Percentiles rank a stretch among this genome's conserved stretches.
These are phyloP conservation scores for Sinhomidia bicolor DNA, from an alignment of 2,888 invertebrate genomes.

Conservation along the genomic window DNA sequence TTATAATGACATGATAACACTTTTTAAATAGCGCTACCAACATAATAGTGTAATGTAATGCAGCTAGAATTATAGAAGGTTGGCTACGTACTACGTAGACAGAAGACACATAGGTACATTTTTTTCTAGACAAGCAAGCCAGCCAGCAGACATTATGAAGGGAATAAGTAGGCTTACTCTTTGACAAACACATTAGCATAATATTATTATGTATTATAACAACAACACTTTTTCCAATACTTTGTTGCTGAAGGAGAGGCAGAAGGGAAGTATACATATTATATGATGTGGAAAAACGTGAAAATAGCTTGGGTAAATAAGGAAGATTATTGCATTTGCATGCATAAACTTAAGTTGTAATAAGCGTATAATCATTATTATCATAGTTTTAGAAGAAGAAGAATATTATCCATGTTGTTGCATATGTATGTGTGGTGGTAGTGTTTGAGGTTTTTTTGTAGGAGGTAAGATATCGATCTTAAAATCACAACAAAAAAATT, in stretches of 20 bases:
- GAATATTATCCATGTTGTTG: neutral
- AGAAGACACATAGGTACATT: too few species aligned
- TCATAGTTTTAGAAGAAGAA: too few species aligned
- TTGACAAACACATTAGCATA: neutral
- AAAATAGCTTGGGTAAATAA: slow-evolving; percentile 52
- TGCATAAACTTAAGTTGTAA: neutral
- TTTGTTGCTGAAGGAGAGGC: neutral
- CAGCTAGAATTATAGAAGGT: too few species aligned
- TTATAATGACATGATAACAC: neutral
- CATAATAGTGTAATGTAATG: neutral
- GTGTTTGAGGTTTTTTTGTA: neutral
- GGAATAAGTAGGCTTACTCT: neutral
- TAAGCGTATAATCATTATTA: neutral
- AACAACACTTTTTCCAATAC: neutral
- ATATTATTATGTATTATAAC: neutral
- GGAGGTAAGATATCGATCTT: too few species aligned
- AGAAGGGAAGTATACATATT: neutral
- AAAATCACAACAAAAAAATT: too few species aligned
- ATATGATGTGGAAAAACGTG: slow-evolving; percentile 47
- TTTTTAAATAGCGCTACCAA: neutral
- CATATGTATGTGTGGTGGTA: neutral
- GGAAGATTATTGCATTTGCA: neutral
- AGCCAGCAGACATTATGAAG: too few species aligned
- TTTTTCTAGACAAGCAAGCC: too few species aligned
- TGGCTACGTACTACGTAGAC: too few species aligned